These are phyloP conservation scores for Oscheius sp. DNA, from an alignment of 2,888 invertebrate genomes.

Conservation along the genomic window DNA sequence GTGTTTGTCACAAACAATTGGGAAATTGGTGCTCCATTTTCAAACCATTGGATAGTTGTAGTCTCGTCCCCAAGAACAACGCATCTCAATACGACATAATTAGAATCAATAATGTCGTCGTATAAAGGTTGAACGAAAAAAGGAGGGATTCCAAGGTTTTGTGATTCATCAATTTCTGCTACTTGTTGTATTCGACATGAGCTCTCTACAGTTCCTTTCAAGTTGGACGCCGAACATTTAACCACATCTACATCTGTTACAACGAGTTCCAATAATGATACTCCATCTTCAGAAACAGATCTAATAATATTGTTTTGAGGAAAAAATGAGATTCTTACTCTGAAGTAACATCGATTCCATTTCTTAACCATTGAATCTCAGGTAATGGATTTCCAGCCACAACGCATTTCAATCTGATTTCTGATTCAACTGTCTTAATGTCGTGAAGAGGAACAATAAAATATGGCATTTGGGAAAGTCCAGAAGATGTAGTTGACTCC, in stretches of 20 bases:
- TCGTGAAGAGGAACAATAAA: slow-evolving; percentile 46
- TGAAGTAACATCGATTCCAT: slow-evolving; percentile 28
- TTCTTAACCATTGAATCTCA: slow-evolving; percentile 33
- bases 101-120: slow-evolving; percentile 30
- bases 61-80: slow-evolving; percentile 70
- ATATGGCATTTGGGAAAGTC: slow-evolving; percentile 41
- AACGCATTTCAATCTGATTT: slow-evolving; percentile 38
- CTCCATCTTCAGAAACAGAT: slow-evolving; percentile 50
- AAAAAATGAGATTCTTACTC: background rate
- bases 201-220: slow-evolving; percentile 26
- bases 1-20: background rate
- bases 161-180: slow-evolving; percentile 14
- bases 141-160: slow-evolving; percentile 36
- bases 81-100: slow-evolving; percentile 53
- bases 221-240: slow-evolving; percentile 39
- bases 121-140: slow-evolving; percentile 41
- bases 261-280: slow-evolving; percentile 43
- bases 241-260: slow-evolving; percentile 36
- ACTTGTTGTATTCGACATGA: slow-evolving; percentile 36
- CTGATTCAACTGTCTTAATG: slow-evolving; percentile 24
- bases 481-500: slow-evolving; percentile 34
- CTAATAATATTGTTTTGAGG: slow-evolving; percentile 14
- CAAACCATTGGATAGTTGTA: slow-evolving; percentile 62
- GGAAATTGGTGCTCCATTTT: slow-evolving; percentile 31
- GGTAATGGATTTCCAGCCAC: slow-evolving; percentile 42